Evolutionary conservation across 1,140 invertebrate genomes (phyloP), one percentile per base, ranked within the genome.

Genomic region (Aphaenogaster floridana): DNA sequence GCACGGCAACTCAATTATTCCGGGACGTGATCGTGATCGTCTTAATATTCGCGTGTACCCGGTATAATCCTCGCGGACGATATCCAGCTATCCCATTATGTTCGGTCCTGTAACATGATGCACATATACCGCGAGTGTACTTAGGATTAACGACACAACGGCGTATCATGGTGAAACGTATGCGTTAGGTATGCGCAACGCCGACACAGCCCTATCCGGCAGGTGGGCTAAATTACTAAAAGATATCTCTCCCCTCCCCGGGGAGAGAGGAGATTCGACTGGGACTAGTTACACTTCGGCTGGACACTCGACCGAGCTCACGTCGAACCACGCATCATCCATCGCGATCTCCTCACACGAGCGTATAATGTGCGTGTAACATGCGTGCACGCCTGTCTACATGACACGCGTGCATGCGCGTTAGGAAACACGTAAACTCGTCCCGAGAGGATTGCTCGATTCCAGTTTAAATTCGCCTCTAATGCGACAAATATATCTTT

Each of bases 381-480:
- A 21, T 21, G n/a, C 39, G 9, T 15, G 13, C 28, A 50, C 3
- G 8, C 9, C 21, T 34, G 9, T 34, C 13, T 39, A 57, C 69
- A 64, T 71, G 34, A 36, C 57, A 59, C 28, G 52, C 80, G 36
- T 69, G 36, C 48, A 69, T n/a, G 66, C 87, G 15, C 69, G 80
- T 86, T 59, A 78, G 85, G 15, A 54, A 50, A 84, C 85, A 69
- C 74, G 81, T 63, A 83, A 71, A 88, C n/a, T 68, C 72, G 61
- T 86, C 88, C 90, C 78, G 39, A 57, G 50, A 93, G 93, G 91
- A 94, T 94, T 93, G 92, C 92, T 91, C 91, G 92, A 92, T 94
- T 94, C 92, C 90, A 92, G 86, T 87, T 88, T 74, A 86, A 93
- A 71, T 89, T 89, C 77, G 71, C 63, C 36, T 54, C 34, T 69